Base-by-base conservation (phyloP, 92 coral and sea anemone genomes). In the Bergia sp. region DNA sequence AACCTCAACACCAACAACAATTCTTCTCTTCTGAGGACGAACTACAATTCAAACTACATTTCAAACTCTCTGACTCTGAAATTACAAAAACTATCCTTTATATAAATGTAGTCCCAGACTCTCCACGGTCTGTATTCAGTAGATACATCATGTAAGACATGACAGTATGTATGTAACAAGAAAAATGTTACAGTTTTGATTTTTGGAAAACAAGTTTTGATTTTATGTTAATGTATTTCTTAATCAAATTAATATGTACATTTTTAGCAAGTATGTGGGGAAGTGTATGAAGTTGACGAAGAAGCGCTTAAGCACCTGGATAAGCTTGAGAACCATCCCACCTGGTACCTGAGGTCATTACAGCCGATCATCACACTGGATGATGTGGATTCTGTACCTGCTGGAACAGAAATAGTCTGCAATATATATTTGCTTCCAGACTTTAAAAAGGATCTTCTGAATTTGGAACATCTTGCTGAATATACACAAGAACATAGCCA, bases 231-330 rank as follows among this genome's bases (percentile, higher is more conserved):
- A 53, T 3, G 29, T 29, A 29, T 29, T 29, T 29, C 29, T 29
- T 29, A 53, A 1, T 53, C 1, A 10, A 11, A 53, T 53, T 53
- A 29, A 29, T 29, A 53, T 53, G 58, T 10, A 11, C 18, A 23
- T 44, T 77, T 45, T 18, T n/a, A 77, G 86, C 77, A 82, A 67
- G 75, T 82, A 42, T 40, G 64, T 4, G 87, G 87, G n/a, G 87
- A 84, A 72, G 66, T 84, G 53, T 84, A 84, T 45, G 87, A 84
- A 37, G 87, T 84, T 71, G 87, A 84, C 18, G 2, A 71, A 71
- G 87, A 84, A 2, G 87, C 66, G 36, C 79, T 84, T 7, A 15
- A 71, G 15, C 65, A 45, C 40, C 67, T 84, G 1, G 87, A 84
- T 72, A 57, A 71, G 65, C 42, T 84, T 2, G 87, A 84, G 21